Evolutionary conservation across 2,888 invertebrate genomes (phyloP).

Genomic region (Anthophora plumipes): DNA sequence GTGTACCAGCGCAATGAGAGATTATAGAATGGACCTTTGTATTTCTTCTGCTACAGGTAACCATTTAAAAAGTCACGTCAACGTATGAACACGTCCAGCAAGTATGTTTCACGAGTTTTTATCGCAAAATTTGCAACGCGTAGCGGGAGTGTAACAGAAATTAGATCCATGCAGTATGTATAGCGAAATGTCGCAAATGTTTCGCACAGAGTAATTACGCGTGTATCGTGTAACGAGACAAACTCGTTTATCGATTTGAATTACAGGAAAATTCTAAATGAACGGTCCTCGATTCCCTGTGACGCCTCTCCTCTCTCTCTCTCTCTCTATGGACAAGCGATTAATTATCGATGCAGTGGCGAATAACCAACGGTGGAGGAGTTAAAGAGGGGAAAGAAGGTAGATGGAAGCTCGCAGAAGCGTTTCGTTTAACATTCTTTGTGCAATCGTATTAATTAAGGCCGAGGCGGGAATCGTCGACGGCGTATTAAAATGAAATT

Average conservation of each 20-base stretch:
- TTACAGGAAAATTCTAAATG: constrained; percentile 14
- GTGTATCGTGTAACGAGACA: constrained; percentile 41
- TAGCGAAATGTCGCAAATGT: constrained; percentile 1
- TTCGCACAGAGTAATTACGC: constrained; percentile 35
- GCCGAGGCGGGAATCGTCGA: constrained; percentile 23
- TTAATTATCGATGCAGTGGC: background rate
- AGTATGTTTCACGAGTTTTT: background rate
- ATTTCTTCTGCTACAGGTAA: too few relatives aligned
- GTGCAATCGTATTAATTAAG: constrained; percentile 56
- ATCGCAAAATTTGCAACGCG: constrained; percentile 23
- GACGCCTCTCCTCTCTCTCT: too few relatives aligned
- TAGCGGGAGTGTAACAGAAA: constrained; percentile 39
- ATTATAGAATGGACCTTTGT: too few relatives aligned
- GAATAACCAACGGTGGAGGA: too few relatives aligned
- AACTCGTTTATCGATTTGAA: constrained; percentile 28
- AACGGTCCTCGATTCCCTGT: constrained; percentile 1
- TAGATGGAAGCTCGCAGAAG: too few relatives aligned
- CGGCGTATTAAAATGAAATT: constrained; percentile 22
- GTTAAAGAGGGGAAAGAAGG: too few relatives aligned
- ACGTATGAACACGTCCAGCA: background rate
- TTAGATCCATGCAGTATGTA: constrained; percentile 18
- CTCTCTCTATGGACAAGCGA: too few relatives aligned
- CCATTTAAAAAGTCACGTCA: too few relatives aligned
- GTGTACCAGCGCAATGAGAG: too few relatives aligned
- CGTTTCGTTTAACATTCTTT: background rate